phyloP scores from a whole-genome alignment of 2,113 vertebrate species.

The Colinus virginianus region DNA sequence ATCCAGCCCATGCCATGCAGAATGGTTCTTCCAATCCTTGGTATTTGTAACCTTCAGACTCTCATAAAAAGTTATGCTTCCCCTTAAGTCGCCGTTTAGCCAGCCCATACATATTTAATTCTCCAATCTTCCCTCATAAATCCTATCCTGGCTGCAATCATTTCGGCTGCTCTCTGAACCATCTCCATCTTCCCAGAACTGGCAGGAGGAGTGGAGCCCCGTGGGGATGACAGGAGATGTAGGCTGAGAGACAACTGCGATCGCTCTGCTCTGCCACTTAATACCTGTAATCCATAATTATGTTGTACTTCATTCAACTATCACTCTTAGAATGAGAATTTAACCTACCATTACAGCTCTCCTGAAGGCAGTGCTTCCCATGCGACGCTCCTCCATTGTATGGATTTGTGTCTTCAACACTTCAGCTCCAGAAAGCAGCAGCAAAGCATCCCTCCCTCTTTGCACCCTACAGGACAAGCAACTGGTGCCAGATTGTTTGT shows the following conservation, averaged over 20 bases:
- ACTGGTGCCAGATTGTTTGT: fast-evolving
- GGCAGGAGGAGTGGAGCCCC: neutral
- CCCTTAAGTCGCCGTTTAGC: neutral
- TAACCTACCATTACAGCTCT: neutral
- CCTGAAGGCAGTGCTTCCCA: neutral
- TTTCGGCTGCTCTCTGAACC: neutral
- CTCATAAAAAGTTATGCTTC: neutral
- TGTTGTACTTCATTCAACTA: neutral
- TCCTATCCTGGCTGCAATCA: neutral
- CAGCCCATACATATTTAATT: neutral
- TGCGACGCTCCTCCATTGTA: fast-evolving
- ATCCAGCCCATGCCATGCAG: neutral
- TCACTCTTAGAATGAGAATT: neutral
- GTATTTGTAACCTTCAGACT: neutral
- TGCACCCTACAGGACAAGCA: neutral
- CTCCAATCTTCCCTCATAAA: neutral
- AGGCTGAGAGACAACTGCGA: neutral
- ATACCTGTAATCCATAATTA: neutral
- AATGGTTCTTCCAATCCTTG: neutral
- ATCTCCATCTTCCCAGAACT: neutral
- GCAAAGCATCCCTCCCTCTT: fast-evolving
- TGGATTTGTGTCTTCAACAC: fast-evolving
- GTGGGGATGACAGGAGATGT: neutral
- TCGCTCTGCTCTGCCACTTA: neutral
- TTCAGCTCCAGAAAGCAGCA: neutral